Percentiles rank a stretch among this genome's conserved stretches.
phyloP scores from a whole-genome alignment of 1,140 invertebrate genomes.

The Sycophila sp. region DNA sequence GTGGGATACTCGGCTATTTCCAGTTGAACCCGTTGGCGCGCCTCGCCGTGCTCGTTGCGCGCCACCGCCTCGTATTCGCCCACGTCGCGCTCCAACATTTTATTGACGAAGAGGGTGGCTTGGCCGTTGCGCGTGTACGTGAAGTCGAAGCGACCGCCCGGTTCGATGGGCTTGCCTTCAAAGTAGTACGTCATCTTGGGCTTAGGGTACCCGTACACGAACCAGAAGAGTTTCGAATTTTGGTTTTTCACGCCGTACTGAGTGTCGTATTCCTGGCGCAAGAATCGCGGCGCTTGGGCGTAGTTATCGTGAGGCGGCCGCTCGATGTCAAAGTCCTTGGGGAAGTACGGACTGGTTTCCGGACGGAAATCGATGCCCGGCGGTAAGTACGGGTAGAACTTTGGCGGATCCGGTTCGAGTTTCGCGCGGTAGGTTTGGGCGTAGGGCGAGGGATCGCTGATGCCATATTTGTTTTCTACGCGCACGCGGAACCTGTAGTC shows the following conservation, averaged over 20 bases:
- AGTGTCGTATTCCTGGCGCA: conserved; percentile 83
- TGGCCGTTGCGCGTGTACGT: conserved; percentile 91
- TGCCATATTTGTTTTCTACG: conserved; percentile 96
- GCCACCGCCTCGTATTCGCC: conserved; percentile 94
- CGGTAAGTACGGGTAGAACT: conserved; percentile 81
- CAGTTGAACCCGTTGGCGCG: conserved; percentile 83
- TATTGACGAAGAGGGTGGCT: conserved; percentile 86
- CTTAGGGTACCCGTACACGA: conserved; percentile 92
- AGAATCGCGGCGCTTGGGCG: conserved; percentile 82
- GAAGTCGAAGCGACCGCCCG: conserved; percentile 82
- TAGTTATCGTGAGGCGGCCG: conserved; percentile 85
- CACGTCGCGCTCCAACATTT: conserved; percentile 89
- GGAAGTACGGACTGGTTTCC: conserved; percentile 88
- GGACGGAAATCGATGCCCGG: conserved; percentile 87
- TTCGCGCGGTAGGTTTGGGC: conserved; percentile 82
- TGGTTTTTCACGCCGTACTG: conserved; percentile 91
- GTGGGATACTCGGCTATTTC: conserved; percentile 91
- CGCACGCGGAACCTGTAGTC: conserved; percentile 93
- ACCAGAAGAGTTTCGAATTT: conserved; percentile 89
- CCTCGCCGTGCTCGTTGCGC: conserved; percentile 91
- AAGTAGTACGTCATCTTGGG: conserved; percentile 90
- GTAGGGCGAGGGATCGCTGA: conserved; percentile 94
- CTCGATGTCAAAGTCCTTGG: conserved; percentile 90
- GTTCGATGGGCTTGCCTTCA: conserved; percentile 83
- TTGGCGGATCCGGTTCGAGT: conserved; percentile 81